phyloP scores from a whole-genome alignment of 53 echinoderm and acorn worm genomes.

The Patiria pectinifera region DNA sequence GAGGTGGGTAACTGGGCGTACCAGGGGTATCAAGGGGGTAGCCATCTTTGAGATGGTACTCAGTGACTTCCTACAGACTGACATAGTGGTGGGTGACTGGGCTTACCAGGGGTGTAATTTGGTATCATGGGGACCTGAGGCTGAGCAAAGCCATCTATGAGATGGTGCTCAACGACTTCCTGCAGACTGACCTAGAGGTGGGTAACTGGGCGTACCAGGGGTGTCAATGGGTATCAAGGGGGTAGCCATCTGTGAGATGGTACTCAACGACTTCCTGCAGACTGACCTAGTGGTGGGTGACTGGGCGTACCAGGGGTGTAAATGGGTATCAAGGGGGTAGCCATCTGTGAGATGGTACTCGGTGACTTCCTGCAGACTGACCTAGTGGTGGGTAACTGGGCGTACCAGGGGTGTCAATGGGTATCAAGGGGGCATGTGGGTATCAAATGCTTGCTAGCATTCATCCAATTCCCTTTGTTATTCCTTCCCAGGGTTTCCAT shows the following conservation, averaged over 20 bases:
- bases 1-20: constrained; percentile 70
- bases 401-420: not conserved
- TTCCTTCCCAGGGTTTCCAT: constrained; percentile 79
- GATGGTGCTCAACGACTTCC: not conserved
- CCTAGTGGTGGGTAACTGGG: constrained; percentile 72
- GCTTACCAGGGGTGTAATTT: not conserved
- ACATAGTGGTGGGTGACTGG: constrained; percentile 76
- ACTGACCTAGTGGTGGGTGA: constrained; percentile 84
- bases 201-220: not conserved
- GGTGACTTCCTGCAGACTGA: constrained; percentile 91
- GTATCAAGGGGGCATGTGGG: not conserved
- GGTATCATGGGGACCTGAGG: constrained; percentile 78
- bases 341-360: constrained; percentile 93
- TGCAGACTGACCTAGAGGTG: not conserved
- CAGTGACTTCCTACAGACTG: constrained; percentile 90
- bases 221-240: not conserved
- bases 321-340: not conserved
- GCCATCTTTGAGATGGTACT: constrained; percentile 95
- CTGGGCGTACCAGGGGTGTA: not conserved
- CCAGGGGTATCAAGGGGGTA: not conserved
- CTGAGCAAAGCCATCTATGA: constrained; percentile 40
- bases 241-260: constrained; percentile 91
- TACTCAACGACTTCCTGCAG: constrained; percentile 91
- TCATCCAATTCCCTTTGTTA: not conserved
- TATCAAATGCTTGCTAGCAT: not conserved